Conservation (phyloP, 2,888 invertebrate genomes). For the Leptinotarsa peninsularis region DNA sequence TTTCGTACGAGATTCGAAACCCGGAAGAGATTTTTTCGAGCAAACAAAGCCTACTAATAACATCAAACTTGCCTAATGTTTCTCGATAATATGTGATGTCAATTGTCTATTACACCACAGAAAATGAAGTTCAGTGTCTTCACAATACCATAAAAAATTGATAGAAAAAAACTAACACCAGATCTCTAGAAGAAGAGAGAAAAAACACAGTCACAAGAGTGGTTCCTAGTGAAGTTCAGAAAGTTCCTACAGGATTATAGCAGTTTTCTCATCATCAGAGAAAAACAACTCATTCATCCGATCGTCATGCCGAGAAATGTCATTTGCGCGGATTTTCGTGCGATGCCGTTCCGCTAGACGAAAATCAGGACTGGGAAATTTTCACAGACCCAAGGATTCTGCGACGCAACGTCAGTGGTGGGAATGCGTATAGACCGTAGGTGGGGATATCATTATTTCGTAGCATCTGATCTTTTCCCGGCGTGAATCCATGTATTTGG, state of each 20-base stretch:
- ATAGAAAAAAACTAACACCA: too few relatives aligned
- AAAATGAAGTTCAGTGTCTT: too few relatives aligned
- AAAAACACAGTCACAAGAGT: too few relatives aligned
- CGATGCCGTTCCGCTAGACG: constrained; percentile 53
- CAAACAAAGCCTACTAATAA: too few relatives aligned
- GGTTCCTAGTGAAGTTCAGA: neutral
- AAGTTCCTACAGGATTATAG: neutral
- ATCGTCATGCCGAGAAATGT: constrained; percentile 44
- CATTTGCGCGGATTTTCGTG: constrained; percentile 49
- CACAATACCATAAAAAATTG: too few relatives aligned
- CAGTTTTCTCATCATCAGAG: neutral
- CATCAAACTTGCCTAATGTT: too few relatives aligned
- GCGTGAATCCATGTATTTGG: constrained; percentile 56
- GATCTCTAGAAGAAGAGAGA: too few relatives aligned
- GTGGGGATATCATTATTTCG: constrained; percentile 63
- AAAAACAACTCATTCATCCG: constrained; percentile 1
- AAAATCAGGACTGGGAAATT: constrained; percentile 61
- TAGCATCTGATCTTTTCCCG: constrained; percentile 62
- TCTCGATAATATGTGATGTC: too few relatives aligned
- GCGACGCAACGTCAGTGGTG: constrained; percentile 57
- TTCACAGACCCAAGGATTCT: constrained; percentile 56
- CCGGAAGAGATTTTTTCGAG: too few relatives aligned
- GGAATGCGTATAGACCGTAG: constrained; percentile 51
- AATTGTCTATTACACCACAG: too few relatives aligned
- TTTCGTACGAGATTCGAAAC: too few relatives aligned